Conservation (phyloP, 2,797 vertebrate species). For the Lindbergichthys nudifrons region DNA sequence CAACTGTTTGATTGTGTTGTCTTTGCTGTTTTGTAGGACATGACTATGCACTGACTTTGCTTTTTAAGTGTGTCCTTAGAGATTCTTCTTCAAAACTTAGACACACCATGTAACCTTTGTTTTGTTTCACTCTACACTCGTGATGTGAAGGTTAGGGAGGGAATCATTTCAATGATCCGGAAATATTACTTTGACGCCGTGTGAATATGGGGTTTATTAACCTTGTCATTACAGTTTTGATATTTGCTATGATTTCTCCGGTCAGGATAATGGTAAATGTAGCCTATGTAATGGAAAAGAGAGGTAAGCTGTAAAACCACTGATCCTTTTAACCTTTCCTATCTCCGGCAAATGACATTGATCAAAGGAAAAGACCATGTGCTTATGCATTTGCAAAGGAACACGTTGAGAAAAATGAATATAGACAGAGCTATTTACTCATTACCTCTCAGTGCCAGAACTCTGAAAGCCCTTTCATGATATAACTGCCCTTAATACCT, state of each 20-base stretch:
- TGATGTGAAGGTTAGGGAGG: constrained; percentile 58
- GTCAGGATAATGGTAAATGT: constrained; percentile 53
- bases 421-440: constrained; percentile 80
- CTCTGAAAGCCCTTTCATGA: constrained; percentile 51
- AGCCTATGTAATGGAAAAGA: constrained; percentile 58
- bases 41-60: not conserved
- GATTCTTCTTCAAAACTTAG: constrained; percentile 7
- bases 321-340: constrained; percentile 78
- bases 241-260: constrained; percentile 61
- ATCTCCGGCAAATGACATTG: constrained; percentile 64
- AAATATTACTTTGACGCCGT: constrained; percentile 59
- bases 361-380: constrained; percentile 64
- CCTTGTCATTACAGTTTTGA: constrained; percentile 62
- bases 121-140: constrained; percentile 44
- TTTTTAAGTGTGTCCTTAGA: not conserved
- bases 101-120: constrained; percentile 48
- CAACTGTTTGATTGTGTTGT: not conserved
- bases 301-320: constrained; percentile 59
- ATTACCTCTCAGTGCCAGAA: constrained; percentile 54
- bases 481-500: constrained; percentile 50
- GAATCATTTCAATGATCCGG: constrained; percentile 43
- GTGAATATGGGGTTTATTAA: constrained; percentile 67
- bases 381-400: constrained; percentile 62
- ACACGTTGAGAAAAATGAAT: constrained; percentile 70
- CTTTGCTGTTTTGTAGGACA: not conserved